These are phyloP conservation scores for Aquatica leii DNA, from an alignment of 2,888 invertebrate species.

Conservation along the genomic window DNA sequence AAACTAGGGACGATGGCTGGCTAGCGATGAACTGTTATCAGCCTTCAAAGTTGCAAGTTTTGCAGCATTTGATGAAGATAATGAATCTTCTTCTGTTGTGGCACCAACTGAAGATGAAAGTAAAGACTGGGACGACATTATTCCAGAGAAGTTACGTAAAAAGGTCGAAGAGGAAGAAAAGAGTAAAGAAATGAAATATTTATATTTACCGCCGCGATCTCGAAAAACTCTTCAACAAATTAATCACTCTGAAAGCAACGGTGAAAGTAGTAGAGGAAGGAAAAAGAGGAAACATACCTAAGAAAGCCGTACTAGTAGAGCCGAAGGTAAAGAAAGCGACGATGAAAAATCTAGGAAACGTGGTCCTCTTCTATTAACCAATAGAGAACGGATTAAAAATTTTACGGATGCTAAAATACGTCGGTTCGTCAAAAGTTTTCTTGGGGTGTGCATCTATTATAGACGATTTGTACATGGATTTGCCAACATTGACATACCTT, in stretches of 20 bases:
- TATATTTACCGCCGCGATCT: slow-evolving; percentile 90
- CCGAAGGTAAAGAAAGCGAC: slow-evolving; percentile 71
- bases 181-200: slow-evolving; percentile 91
- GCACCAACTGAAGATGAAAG: slow-evolving; percentile 66
- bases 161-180: slow-evolving; percentile 91
- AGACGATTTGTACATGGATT: no score
- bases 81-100: slow-evolving; percentile 65
- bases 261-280: slow-evolving; percentile 61
- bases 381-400: slow-evolving; percentile 86
- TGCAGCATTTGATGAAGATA: slow-evolving; percentile 91
- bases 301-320: slow-evolving; percentile 70
- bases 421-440: slow-evolving; percentile 93
- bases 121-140: slow-evolving; percentile 93
- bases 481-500: no score
- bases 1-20: slow-evolving; percentile 93
- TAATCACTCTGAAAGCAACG: slow-evolving; percentile 69
- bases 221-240: slow-evolving; percentile 78
- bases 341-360: slow-evolving; percentile 83
- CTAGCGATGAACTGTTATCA: slow-evolving; percentile 91
- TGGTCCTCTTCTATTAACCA: slow-evolving; percentile 78
- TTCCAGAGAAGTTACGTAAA: slow-evolving; percentile 90
- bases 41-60: slow-evolving; percentile 98
- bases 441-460: no score
- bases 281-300: slow-evolving; percentile 65
- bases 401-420: slow-evolving; percentile 87